phyloP scores from a whole-genome alignment of 2,797 vertebrate genomes.

The Macrochelys suwanniensis region DNA sequence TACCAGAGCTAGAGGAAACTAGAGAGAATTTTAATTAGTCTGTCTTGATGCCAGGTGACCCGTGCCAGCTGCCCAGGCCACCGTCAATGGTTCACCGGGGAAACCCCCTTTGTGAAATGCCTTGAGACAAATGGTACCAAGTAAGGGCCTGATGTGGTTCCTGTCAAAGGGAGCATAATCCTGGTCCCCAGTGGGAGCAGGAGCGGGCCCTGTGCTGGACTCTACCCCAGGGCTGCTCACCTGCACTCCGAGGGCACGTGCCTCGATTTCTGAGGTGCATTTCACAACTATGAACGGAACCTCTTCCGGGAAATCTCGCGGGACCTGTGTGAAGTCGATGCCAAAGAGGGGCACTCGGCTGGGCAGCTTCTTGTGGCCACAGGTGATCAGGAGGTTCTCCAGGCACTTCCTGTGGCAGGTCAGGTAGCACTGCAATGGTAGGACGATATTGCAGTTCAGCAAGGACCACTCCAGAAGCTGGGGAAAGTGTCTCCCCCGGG shows the following conservation, averaged over 20 bases:
- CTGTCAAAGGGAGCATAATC: too few species aligned
- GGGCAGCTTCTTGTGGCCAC: constrained; percentile 86
- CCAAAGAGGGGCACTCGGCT: constrained; percentile 86
- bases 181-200: background rate
- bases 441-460: background rate
- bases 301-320: constrained; percentile 83
- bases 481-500: too few species aligned
- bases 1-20: background rate
- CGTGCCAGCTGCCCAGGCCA: background rate
- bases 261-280: constrained; percentile 92
- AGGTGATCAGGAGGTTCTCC: constrained; percentile 89
- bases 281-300: constrained; percentile 90
- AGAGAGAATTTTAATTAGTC: background rate
- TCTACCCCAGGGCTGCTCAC: constrained; percentile 66
- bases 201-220: background rate
- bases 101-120: background rate
- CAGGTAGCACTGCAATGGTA: constrained; percentile 85
- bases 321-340: constrained; percentile 84
- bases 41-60: background rate
- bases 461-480: background rate
- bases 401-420: constrained; percentile 94
- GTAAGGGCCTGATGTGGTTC: background rate
- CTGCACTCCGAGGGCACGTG: constrained; percentile 89
- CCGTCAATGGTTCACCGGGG: background rate
- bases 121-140: too few species aligned